Base-by-base conservation (phyloP, 2,113 vertebrate genomes). In the Corvus cornix region DNA sequence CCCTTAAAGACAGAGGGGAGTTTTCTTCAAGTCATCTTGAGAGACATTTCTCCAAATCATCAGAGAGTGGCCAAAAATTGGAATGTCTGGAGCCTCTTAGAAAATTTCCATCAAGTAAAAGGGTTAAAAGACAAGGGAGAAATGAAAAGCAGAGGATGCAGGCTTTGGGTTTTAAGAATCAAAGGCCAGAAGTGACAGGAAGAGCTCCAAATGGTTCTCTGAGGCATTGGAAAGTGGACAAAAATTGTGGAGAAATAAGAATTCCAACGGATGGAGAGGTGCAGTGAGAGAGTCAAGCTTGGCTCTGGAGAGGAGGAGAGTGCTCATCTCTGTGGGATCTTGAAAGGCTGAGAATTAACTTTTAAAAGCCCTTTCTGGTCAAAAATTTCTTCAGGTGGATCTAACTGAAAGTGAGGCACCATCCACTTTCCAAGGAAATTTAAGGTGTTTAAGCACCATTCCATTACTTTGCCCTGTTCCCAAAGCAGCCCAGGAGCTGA, bases 191-290 rank as follows among this genome's bases (percentile, higher is more conserved):
- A 81, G 31, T 11, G 55, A 58, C 46, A 59, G 68, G 66, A 39
- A 69, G 35, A 84, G 31, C 22, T 80, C 24, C 1, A 1, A 63
- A 5, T 15, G 8, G 10, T 18, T 74, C 66, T 18, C 41, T 53
- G 53, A 31, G 27, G 11, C 51, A 43, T 1, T 16, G 53, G 52
- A 8, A 68, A 73, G 27, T 7, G 17, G 16, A 58, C 10, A 20
- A 37, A 75, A 64, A 37, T 4, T 13, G 35, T 30, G 17, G 17
- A 43, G 37, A 41, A 48, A 35, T 12, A 43, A 60, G 44, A 84
- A 68, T 30, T 5, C 24, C 80, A 60, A 0, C 0, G 2, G 30
- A 44, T 24, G 24, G 70, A 20, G 51, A 81, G 62, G 21, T 4
- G 9, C 46, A 70, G 43, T 5, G 23, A 78, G 17, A 78, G 31